A percentile compares a stretch with the other conserved stretches of the same genome.
These are phyloP conservation scores for Trichonephila clavata DNA, from an alignment of 1,140 invertebrate genomes.

Conservation along the genomic window DNA sequence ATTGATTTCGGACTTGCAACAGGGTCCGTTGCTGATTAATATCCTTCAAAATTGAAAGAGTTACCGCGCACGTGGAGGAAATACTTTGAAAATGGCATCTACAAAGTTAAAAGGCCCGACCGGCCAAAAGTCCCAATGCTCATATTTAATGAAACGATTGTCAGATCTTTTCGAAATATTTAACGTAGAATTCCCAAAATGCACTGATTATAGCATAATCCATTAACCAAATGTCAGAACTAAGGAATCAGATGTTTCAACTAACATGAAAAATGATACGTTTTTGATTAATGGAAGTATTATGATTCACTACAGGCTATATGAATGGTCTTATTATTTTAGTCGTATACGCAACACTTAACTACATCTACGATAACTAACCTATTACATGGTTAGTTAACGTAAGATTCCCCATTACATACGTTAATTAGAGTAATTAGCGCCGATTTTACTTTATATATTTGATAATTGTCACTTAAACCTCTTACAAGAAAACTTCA, in stretches of 20 bases:
- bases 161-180: not conserved
- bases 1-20: constrained; percentile 60
- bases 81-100: constrained; percentile 35
- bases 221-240: not conserved
- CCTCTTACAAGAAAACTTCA: too few species aligned
- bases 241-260: not conserved
- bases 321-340: too few species aligned
- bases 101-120: constrained; percentile 9
- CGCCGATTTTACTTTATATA: too few species aligned
- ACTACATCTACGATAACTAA: too few species aligned
- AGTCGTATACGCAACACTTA: too few species aligned
- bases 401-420: too few species aligned
- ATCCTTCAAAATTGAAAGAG: constrained; percentile 63
- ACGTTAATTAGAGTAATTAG: too few species aligned
- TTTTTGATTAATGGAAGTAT: not conserved
- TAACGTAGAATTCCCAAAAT: not conserved
- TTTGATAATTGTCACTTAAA: too few species aligned
- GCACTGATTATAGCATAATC: constrained; percentile 31
- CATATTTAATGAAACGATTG: constrained; percentile 63
- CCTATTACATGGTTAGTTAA: too few species aligned
- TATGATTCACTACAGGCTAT: too few species aligned
- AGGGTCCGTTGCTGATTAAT: constrained; percentile 60
- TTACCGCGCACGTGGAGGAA: constrained; percentile 12
- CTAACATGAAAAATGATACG: not conserved
- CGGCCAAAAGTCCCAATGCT: not conserved